phyloP scores from a whole-genome alignment of 2,797 vertebrate species.

The Orestias chungarensis region DNA sequence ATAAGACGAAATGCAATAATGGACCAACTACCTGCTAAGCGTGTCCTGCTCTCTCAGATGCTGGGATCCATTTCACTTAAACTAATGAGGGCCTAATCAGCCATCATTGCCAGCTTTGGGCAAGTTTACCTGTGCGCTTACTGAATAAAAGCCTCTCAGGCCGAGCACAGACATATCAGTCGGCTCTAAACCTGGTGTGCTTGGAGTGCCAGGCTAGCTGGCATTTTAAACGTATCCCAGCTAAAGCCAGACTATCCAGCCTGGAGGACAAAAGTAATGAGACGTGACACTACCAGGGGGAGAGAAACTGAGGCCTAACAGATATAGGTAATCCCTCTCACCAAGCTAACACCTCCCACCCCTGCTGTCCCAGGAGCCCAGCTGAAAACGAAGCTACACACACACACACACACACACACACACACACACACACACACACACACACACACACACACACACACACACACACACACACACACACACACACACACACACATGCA shows the following conservation, averaged over 20 bases:
- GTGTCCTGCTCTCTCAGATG: slow-evolving; percentile 21
- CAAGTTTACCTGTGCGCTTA: slow-evolving; percentile 70
- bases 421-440: too few relatives aligned
- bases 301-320: slow-evolving; percentile 70
- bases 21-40: slow-evolving; percentile 17
- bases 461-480: neutral
- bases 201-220: slow-evolving; percentile 46
- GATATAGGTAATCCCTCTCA: slow-evolving; percentile 77
- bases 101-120: slow-evolving; percentile 65
- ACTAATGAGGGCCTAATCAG: slow-evolving; percentile 64
- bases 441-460: neutral
- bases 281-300: slow-evolving; percentile 68
- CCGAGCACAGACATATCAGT: slow-evolving; percentile 62
- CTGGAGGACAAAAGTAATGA: slow-evolving; percentile 74
- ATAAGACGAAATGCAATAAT: slow-evolving; percentile 6
- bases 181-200: slow-evolving; percentile 59
- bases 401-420: slow-evolving; percentile 2
- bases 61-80: slow-evolving; percentile 70
- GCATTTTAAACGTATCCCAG: slow-evolving; percentile 73
- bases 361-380: slow-evolving; percentile 56
- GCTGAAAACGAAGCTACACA: slow-evolving; percentile 32
- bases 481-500: neutral
- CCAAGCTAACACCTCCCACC: slow-evolving; percentile 59
- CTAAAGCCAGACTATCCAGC: slow-evolving; percentile 61
- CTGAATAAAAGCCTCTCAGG: slow-evolving; percentile 50